A percentile compares a stretch with the other conserved stretches of the same genome.
Evolutionary conservation across 2,797 vertebrate genomes (phyloP).

Genomic region (Synaphobranchus kaupii): DNA sequence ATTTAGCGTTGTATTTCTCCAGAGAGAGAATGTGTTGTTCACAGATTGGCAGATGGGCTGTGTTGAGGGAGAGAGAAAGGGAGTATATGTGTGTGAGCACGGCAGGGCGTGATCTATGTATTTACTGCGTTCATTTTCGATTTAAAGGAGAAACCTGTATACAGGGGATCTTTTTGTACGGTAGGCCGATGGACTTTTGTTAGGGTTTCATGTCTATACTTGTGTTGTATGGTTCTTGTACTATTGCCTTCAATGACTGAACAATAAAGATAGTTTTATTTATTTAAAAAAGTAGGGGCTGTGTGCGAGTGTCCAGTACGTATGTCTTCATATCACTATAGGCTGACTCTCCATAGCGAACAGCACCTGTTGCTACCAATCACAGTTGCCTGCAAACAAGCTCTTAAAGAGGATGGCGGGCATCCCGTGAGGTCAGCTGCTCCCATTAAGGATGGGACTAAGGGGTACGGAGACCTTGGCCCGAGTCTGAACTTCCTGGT

Average conservation of each 20-base stretch:
- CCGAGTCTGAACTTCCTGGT: slow-evolving; percentile 73
- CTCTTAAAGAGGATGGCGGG: slow-evolving; percentile 38
- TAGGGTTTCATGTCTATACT: background rate
- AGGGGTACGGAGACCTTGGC: slow-evolving; percentile 67
- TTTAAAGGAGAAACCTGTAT: background rate
- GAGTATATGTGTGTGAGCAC: background rate
- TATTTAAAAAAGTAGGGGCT: background rate
- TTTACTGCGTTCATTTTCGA: background rate
- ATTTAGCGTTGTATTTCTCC: background rate
- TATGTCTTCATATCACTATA: slow-evolving; percentile 35
- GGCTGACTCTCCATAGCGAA: slow-evolving; percentile 32
- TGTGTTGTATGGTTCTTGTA: background rate
- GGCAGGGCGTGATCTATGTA: background rate
- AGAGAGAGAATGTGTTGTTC: background rate
- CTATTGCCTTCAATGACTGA: no score
- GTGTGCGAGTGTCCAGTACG: slow-evolving; percentile 7
- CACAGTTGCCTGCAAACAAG: slow-evolving; percentile 19
- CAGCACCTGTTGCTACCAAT: slow-evolving; percentile 49
- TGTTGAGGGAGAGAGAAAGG: background rate
- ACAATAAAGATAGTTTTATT: no score
- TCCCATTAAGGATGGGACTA: slow-evolving; percentile 33
- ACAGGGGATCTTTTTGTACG: no score
- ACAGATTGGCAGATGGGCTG: background rate
- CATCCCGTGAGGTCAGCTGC: slow-evolving; percentile 45
- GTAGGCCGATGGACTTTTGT: background rate